Evolutionary conservation across 2,113 vertebrate species (phyloP), one percentile per base, ranked within the genome.

Genomic region (Noturus placidus): DNA sequence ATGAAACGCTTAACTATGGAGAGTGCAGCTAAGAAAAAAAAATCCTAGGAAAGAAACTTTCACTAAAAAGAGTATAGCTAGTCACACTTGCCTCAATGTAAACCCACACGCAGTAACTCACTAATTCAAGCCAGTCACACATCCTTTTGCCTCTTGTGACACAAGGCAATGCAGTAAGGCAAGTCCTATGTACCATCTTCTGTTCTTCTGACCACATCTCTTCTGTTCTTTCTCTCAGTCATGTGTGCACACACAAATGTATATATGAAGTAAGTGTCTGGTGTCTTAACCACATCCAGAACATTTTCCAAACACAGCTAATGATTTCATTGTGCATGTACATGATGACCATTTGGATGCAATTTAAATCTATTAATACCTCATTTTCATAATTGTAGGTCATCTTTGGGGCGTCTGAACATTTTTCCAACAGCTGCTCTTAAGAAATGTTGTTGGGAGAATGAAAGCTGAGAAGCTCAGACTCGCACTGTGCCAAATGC

Each of bases 321-420:
- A 95, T 93, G 93, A 93, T 94, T 95, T 95, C 92, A 94, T 92
- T 86, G 86, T 91, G 90, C 76, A 90, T 91, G 90, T 89, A 90
- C 85, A 86, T 90, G 84, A 93, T 90, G 86, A 77, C 91, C 94
- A 94, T 95, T 95, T 95, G 94, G 94, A 92, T 94, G 95, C 93
- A 95, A 95, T 95, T 95, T 94, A 82, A 92, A 93, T 90, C 93
- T 93, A 94, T 95, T 94, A 95, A 95, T 95, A 93, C 92, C 94
- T 94, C 82, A 94, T 94, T 94, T 94, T 94, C 89, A 94, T 94
- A 95, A 94, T 93, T 93, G 92, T 92, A 88, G 91, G 93, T 95
- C 93, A 95, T 94, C 92, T 92, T 90, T 86, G 83, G 93, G 94
- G 93, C 93, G 92, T 94, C 92, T 93, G 92, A 91, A 93, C 92